Conservation (phyloP, 2,888 invertebrate genomes). For the Shargacucullia verbasci region DNA sequence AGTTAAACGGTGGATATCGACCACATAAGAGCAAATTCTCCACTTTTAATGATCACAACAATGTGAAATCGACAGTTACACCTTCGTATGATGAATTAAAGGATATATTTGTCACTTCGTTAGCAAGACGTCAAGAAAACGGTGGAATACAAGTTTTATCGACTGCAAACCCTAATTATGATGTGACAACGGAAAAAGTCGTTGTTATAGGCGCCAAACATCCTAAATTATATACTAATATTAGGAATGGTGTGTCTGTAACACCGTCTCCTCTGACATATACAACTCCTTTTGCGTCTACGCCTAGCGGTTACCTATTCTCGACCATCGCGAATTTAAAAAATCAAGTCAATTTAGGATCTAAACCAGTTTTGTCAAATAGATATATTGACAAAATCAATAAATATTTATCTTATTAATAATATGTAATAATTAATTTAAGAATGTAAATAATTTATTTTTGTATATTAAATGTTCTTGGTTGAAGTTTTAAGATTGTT, state of each 20-base stretch:
- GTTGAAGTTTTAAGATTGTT: slow-evolving; percentile 10
- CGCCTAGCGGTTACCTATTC: slow-evolving; percentile 70
- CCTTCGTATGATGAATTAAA: slow-evolving; percentile 72
- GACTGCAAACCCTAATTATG: slow-evolving; percentile 64
- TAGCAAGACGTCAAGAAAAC: slow-evolving; percentile 58
- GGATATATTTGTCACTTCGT: slow-evolving; percentile 66
- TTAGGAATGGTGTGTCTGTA: slow-evolving; percentile 60
- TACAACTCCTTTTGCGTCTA: slow-evolving; percentile 54
- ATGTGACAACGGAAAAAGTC: slow-evolving; percentile 67
- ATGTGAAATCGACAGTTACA: slow-evolving; percentile 57
- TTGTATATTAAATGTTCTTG: slow-evolving; percentile 40
- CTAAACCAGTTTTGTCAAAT: slow-evolving; percentile 73
- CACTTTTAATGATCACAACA: slow-evolving; percentile 50
- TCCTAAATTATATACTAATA: slow-evolving; percentile 72
- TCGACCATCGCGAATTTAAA: slow-evolving; percentile 77
- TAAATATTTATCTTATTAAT: slow-evolving; percentile 78
- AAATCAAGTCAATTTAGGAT: slow-evolving; percentile 66
- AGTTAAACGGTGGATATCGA: slow-evolving; percentile 67
- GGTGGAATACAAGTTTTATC: slow-evolving; percentile 59
- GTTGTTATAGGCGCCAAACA: slow-evolving; percentile 69
- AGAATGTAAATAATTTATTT: slow-evolving; percentile 54
- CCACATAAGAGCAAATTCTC: slow-evolving; percentile 74
- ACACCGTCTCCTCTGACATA: slow-evolving; percentile 34
- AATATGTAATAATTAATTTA: slow-evolving; percentile 31
- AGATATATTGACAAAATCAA: slow-evolving; percentile 79